Evolutionary conservation across 2,888 invertebrate genomes (phyloP), one percentile per base, ranked within the genome.

Genomic region (Spicauda simplicius): DNA sequence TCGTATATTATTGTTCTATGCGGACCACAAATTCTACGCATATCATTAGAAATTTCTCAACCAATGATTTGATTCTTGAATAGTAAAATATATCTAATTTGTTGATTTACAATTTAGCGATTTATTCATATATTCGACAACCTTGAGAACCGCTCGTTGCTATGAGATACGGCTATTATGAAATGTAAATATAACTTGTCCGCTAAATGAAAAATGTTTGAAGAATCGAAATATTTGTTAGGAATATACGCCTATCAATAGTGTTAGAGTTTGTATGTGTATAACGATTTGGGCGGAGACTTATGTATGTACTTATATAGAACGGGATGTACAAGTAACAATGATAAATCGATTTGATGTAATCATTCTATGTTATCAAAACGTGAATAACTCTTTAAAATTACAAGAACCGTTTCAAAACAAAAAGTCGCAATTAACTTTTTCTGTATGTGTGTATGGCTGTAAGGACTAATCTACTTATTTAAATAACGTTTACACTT

Each of bases 71-170:
- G 63, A 64, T 71, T 74, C 74, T 74, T 71, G 62, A 77, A 82
- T 78, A 80, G 78, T 80, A 80, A 78, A 77, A 79, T 80, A 82
- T 82, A 80, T 80, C 73, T 81, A 80, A 86, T 81, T 69, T 80
- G 75, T 80, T 84, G 75, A 85, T 87, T 87, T 82, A 81, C 74
- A 81, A 84, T 83, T 85, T 81, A 78, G 72, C 75, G 76, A 83
- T 79, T 79, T 83, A 86, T 85, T 86, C 79, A 84, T 83, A 81
- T 84, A 86, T 85, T 77, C 72, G 82, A 77, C 85, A 84, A 79
- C 89, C 88, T 90, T 90, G 88, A 88, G 79, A 83, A 77, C 76
- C 64, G 80, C 78, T 79, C 74, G 88, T 89, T 89, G 86, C 89
- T 87, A 88, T 80, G 88, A 81, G 84, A 80, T 82, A 74, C 72